Evolutionary conservation across 2,113 vertebrate species (phyloP), one percentile per base, ranked within the genome.

Genomic region (Elgaria multicarinata): DNA sequence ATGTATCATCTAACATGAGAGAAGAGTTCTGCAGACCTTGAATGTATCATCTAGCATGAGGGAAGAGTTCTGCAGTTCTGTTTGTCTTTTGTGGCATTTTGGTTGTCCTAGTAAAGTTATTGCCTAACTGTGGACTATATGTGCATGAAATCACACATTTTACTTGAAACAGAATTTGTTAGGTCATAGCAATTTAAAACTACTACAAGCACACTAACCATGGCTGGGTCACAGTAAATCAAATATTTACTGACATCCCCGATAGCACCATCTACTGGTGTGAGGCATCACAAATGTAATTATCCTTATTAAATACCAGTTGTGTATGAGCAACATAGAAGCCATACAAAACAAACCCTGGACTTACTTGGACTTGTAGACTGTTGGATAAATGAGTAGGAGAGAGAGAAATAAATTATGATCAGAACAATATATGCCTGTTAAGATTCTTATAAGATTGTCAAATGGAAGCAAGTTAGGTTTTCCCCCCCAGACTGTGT

Each of bases 181-280:
- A 44, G 1, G 16, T 66, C 39, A 83, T 31, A 18, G 62, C 42
- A 44, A 28, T 67, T 67, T 83, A 44, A 64, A 83, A 67, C 22
- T 24, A 39, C 22, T 62, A 3, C 5, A 84, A 44, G 33, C 8
- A 50, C 18, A 42, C 33, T 26, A 33, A n/a, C 31, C 62, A 62
- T 6, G 2, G 4, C 58, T 62, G 36, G 12, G 36, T 39, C n/a
- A n/a, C n/a, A n/a, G 64, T 42, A 62, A 64, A 62, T 75, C 42
- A 74, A 80, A 31, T 42, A 64, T 0, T 85, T 69, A 58, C 69
- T 93, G 92, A 55, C 31, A 87, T 95, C 86, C 90, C 92, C 87
- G 93, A 87, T 80, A 94, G 79, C 94, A 93, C 95, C 95, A 95
- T 87, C 95, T 95, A 94, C 91, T 94, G 95, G 93, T 92, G 92